phyloP scores from a whole-genome alignment of 1,140 invertebrate genomes.

The Uloborus diversus region DNA sequence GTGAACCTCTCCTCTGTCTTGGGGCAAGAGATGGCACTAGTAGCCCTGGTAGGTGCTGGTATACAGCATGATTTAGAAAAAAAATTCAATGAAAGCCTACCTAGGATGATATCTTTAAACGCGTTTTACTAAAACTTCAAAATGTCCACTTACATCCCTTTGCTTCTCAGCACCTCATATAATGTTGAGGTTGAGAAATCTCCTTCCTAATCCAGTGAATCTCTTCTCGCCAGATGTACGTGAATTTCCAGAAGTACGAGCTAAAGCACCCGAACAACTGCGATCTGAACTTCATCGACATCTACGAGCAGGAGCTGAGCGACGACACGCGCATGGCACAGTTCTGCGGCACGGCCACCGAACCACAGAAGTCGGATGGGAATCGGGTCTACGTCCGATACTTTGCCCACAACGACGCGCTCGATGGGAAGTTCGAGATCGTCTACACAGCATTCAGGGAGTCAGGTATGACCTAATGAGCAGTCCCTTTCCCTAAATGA shows the following conservation, averaged over 20 bases:
- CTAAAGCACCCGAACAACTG: constrained; percentile 82
- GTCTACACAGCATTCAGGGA: constrained; percentile 79
- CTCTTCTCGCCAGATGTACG: constrained; percentile 71
- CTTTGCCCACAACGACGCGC: constrained; percentile 72
- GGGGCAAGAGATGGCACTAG: too few species aligned
- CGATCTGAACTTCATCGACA: constrained; percentile 81
- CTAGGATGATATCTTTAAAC: too few species aligned
- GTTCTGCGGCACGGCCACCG: constrained; percentile 79
- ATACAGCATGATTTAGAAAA: too few species aligned
- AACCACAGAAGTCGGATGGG: constrained; percentile 68
- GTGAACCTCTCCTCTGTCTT: too few species aligned
- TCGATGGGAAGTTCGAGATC: constrained; percentile 75
- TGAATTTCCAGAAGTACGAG: constrained; percentile 75
- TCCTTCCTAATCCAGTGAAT: too few species aligned
- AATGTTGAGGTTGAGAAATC: too few species aligned
- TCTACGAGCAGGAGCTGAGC: constrained; percentile 76
- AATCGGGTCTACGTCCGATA: constrained; percentile 75
- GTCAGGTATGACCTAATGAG: constrained; percentile 46
- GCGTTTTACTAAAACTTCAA: too few species aligned
- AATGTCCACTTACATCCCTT: too few species aligned
- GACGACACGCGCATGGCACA: constrained; percentile 60
- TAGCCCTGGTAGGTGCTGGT: too few species aligned
- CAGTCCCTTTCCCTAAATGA: too few species aligned
- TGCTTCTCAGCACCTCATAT: too few species aligned
- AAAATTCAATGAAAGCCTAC: too few species aligned